These are phyloP conservation scores for Eilema caniola DNA, from an alignment of 2,888 invertebrate genomes.

Conservation along the genomic window DNA sequence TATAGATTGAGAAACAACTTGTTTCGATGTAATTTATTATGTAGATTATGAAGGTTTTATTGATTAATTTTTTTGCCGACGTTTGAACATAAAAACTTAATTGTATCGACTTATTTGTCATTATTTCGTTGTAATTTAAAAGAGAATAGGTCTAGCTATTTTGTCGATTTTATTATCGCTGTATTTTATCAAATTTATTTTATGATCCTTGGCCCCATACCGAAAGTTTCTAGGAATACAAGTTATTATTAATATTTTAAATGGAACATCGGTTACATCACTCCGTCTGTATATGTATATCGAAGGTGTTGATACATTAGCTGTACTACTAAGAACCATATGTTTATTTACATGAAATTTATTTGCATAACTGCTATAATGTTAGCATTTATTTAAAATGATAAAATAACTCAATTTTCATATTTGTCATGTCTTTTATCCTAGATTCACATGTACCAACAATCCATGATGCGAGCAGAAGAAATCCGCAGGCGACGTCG, in stretches of 20 bases:
- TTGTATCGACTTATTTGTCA: conserved; percentile 8
- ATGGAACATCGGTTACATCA: not conserved
- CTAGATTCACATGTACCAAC: conserved; percentile 85
- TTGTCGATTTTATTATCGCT: not conserved
- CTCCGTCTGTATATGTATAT: not conserved
- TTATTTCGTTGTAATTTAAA: not conserved
- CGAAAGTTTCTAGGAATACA: not conserved
- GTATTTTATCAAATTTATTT: not conserved
- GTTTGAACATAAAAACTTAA: conserved; percentile 7
- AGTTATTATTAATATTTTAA: not conserved
- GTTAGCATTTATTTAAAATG: not conserved
- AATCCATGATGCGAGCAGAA: conserved; percentile 84
- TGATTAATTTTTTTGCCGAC: conserved; percentile 14
- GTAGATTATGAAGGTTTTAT: conserved; percentile 20
- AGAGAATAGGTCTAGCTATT: not conserved
- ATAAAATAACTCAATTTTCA: not conserved
- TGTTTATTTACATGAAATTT: not conserved
- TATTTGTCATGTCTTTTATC: conserved; percentile 14
- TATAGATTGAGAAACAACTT: conserved; percentile 32
- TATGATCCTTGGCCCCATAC: not conserved
- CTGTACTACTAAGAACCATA: conserved; percentile 1
- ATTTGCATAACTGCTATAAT: not conserved
- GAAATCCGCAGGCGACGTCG: conserved; percentile 80
- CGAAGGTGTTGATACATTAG: not conserved
- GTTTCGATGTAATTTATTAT: conserved; percentile 37